Evolutionary conservation across 2,113 vertebrate species (phyloP), one percentile per base, ranked within the genome.

Genomic region (Bambusicola thoracicus): DNA sequence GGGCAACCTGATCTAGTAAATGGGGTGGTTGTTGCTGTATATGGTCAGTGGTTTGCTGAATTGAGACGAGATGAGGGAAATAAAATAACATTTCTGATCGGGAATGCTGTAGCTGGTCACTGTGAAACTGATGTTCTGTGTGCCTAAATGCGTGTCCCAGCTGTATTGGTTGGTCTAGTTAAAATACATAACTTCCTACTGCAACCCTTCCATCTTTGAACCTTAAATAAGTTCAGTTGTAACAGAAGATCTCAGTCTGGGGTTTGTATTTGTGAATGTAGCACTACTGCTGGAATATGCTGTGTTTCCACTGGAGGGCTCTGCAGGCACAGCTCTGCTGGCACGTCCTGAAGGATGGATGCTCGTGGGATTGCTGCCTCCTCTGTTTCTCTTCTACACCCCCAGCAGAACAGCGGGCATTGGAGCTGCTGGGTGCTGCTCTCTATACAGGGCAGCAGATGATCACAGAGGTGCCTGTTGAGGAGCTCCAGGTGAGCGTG

Each of bases 291-390:
- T 91, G 89, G 78, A 66, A 56, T 95, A 40, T 72, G 58, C 84
- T 76, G 66, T 15, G 13, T 94, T 81, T 94, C 95, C 95, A 92
- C 84, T 76, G 91, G 93, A 92, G 94, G 93, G 94, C 95, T 95
- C 95, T 95, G 94, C 93, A 79, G 84, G 56, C 91, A n/a, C 18
- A 68, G 84, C 84, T 81, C 12, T 89, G 16, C 5, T 11, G 40
- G 76, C 41, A 13, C 36, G 9, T 2, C 0, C 66, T 1, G 38
- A 17, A 32, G 51, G 73, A 56, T 40, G 59, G 77, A 51, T 67
- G 73, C 73, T 62, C 4, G 1, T 61, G 84, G 46, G 69, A 77
- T 56, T 63, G 78, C 49, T 0, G 0, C 86, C 65, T 75, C 7
- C 69, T 67, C 29, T 0, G 14, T 78, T 81, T 55, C 41, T 78